Evolutionary conservation across 2,797 vertebrate genomes (phyloP), one percentile per base, ranked within the genome.

Genomic region (Clarias laeviceps): DNA sequence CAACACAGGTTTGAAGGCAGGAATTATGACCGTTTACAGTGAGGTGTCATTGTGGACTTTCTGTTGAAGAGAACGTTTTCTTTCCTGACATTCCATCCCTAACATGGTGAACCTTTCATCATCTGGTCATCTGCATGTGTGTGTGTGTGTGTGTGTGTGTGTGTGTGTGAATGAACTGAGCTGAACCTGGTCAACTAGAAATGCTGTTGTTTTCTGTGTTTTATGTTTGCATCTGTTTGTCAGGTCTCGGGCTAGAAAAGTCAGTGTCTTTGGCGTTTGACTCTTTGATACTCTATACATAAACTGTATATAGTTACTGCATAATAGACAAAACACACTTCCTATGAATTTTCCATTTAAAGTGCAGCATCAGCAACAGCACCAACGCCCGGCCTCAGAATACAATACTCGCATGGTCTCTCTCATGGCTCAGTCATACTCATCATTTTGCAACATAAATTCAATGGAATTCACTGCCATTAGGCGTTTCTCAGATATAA

Each of bases 11-110:
- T 82, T 84, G 78, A 81, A 89, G 88, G 70, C 90, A 87, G 84
- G 91, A 89, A 90, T 92, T 89, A 92, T 90, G 89, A 87, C 88
- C 90, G 89, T 94, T 93, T 93, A 93, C 70, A 84, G 61, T 20
- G 45, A 54, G 81, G 70, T 88, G 89, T 88, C 84, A 59, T 29
- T n/a, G 73, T 45, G 80, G 82, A 90, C 79, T 73, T 79, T 86
- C 61, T 86, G 73, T 77, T 79, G 82, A 80, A 29, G 9, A 57
- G 82, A 80, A 20, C 69, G 27, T 81, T 64, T 54, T 83, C 62
- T 82, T 64, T 65, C 27, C 70, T 54, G 82, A 56, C 72, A 27
- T 82, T 91, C 88, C 87, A 82, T 90, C 86, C 91, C 89, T 91
- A 92, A 93, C 91, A 93, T 90, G 90, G 91, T 90, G 54, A 89